A percentile compares a stretch with the other conserved stretches of the same genome.
These are phyloP conservation scores for Naja naja DNA, from an alignment of 2,113 vertebrate species.

Conservation along the genomic window DNA sequence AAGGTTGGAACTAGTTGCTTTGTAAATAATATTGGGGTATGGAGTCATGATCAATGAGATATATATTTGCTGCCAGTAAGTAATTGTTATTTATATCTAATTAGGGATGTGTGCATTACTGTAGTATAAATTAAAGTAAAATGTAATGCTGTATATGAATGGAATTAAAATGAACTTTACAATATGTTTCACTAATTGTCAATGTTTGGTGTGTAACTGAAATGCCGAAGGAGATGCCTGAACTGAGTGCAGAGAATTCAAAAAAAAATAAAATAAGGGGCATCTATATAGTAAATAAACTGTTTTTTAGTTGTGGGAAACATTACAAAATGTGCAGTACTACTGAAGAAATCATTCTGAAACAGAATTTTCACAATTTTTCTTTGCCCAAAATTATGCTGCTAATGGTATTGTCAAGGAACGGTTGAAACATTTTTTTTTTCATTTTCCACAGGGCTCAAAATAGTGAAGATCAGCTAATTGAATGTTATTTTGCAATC, in stretches of 20 bases:
- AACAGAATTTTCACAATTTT: background rate
- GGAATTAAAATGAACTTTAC: conserved; percentile 18
- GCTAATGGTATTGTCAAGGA: background rate
- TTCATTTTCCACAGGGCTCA: background rate
- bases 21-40: conserved; percentile 2
- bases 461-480: conserved; percentile 31
- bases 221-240: background rate
- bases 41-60: accelerated
- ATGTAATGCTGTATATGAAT: conserved; percentile 35
- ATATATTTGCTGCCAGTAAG: conserved; percentile 24
- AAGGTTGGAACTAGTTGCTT: conserved; percentile 4
- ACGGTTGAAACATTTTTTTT: accelerated
- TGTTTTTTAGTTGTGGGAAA: background rate
- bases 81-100: conserved; percentile 23
- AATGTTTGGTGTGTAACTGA: conserved; percentile 9
- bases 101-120: background rate
- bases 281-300: background rate
- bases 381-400: background rate
- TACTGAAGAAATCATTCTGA: background rate
- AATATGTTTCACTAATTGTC: background rate
- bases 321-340: background rate
- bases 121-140: conserved; percentile 18
- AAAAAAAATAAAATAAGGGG: background rate
- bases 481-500: conserved; percentile 42
- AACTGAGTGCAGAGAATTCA: background rate